Evolutionary conservation across 2,797 vertebrate genomes (phyloP), one percentile per base, ranked within the genome.

Genomic region (Microctenopoma stevenorrisi): DNA sequence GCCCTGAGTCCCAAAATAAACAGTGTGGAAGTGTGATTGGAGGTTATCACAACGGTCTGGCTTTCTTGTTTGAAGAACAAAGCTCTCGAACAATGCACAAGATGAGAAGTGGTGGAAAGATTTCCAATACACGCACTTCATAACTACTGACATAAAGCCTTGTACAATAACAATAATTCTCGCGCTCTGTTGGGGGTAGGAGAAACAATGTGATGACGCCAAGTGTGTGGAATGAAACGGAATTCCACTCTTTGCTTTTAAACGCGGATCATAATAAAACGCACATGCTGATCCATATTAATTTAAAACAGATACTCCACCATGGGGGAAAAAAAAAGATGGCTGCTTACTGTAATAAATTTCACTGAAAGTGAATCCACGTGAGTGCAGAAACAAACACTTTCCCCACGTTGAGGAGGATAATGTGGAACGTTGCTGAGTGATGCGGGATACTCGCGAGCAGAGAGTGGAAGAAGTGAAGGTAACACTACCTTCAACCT

Each of bases 21-120:
- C 79, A 78, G 62, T 7, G 61, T 71, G 69, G 76, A 83, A 79
- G 78, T 53, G 22, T 69, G 78, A 85, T 77, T 77, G 69, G 48
- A 81, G 83, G 62, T 85, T 80, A 83, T 90, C 74, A 89, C 78
- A 88, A 88, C 61, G 83, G 55, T 62, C 76, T 66, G 74, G 61
- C 72, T 74, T 84, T 86, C 68, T 76, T 85, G 78, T 84, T 58
- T 49, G 64, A 76, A 86, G 48, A 82, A 72, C 56, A 62, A 55
- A 40, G 26, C 60, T 78, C 25, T 42, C 61, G 65, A 82, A 85
- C 73, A 84, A 85, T 76, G 67, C 49, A 64, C 25, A 28, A 50
- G 61, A 72, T 68, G 72, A 69, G 77, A 72, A 22, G 22, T 22
- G 74, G 46, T 72, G 63, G 60, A 63, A 68, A 57, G 37, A 59